These are phyloP conservation scores for Rhodinocichla rosea DNA, from an alignment of 2,113 vertebrate genomes.

Conservation along the genomic window DNA sequence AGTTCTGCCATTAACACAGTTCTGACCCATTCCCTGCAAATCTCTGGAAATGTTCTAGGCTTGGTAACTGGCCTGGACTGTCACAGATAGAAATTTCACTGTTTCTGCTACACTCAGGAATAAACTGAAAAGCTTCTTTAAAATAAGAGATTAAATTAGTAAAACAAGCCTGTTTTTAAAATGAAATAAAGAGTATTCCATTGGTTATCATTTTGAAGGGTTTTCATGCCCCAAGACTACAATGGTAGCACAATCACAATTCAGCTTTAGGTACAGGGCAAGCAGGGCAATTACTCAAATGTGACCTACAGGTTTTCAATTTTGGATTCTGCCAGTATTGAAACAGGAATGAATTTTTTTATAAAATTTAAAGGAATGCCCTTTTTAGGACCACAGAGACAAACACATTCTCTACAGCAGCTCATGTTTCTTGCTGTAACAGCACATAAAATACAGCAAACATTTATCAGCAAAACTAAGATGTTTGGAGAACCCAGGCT, in stretches of 20 bases:
- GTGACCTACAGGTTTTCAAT: constrained; percentile 1
- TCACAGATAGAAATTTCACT: not conserved
- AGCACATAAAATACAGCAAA: not conserved
- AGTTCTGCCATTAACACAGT: not conserved
- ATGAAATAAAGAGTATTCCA: not conserved
- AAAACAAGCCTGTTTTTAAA: not conserved
- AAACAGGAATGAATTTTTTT: constrained; percentile 17
- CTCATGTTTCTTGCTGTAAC: not conserved
- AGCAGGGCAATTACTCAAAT: constrained; percentile 31
- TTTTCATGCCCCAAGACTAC: constrained; percentile 6
- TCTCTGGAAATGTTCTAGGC: not conserved
- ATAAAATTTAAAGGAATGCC: not conserved
- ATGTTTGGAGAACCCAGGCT: not conserved
- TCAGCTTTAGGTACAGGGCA: not conserved
- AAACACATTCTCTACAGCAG: not conserved
- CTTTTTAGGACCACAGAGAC: not conserved
- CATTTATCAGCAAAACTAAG: not conserved
- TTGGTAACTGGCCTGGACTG: not conserved
- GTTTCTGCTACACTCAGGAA: not conserved
- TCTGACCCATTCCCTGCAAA: not conserved
- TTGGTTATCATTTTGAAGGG: not conserved
- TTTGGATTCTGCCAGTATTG: constrained; percentile 15
- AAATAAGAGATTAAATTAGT: not conserved
- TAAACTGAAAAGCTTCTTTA: not conserved
- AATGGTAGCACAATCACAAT: not conserved